Base-by-base conservation (phyloP, 30 jellyfish, hydroid and myxozoan species). In the Cassiopea andromeda region DNA sequence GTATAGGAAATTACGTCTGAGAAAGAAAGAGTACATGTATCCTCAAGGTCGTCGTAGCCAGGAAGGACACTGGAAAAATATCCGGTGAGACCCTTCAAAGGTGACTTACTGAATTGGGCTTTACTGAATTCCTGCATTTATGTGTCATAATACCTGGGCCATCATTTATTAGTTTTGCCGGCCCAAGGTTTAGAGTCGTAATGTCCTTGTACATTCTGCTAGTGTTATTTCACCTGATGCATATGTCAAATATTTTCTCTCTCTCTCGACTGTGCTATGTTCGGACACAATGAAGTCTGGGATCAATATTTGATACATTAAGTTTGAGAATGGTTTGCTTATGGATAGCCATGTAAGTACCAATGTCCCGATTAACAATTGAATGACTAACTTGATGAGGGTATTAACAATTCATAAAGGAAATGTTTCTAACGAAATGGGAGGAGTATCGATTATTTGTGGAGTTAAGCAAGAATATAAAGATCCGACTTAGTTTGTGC, bases 341-440 rank as follows among this genome's bases (percentile, higher is more conserved):
- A 81, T 64, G 16, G 8, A 70, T 19, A 54, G 19, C 27, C 54
- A 70, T 70, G 79, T 58, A 81, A 81, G 45, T 69, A 48, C 67
- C 64, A 81, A 66, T 81, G 46, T 14, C 47, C 16, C 57, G 79
- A 60, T 60, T 81, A 81, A 64, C 50, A 46, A 16, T 69, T 1
- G 43, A 81, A 60, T 81, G 66, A 43, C 81, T 9, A 12, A 7
- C n/a, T 57, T 81, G 89, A 45, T 59, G 89, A 81, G 81, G 13
- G 89, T 64, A 46, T 81, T 69, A 81, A 48, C 27, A 49, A 47
- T 15, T 43, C 81, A 46, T 17, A 66, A 44, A 69, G 80, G 89
- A 81, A 45, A 69, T 67, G 89, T 81, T 64, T 69, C 70, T 64
- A 81, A 81, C 69, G 19, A 81, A 45, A 81, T 60, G 89, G 81